These are phyloP conservation scores for Sitobion miscanthi DNA, from an alignment of 1,140 invertebrate species.

Conservation along the genomic window DNA sequence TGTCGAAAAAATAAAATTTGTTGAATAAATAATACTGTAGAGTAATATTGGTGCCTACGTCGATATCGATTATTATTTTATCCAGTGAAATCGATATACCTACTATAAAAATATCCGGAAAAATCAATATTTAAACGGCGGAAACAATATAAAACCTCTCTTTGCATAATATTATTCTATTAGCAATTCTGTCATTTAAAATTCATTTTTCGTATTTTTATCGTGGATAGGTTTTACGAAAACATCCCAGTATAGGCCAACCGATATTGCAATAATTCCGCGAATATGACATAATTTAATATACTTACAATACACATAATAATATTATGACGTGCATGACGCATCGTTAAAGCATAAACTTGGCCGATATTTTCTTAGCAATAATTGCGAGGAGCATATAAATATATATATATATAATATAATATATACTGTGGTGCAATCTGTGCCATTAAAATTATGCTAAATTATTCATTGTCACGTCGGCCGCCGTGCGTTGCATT, in stretches of 20 bases:
- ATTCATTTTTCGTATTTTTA: neutral
- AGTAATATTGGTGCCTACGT: too few relatives aligned
- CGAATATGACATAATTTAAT: neutral
- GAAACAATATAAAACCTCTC: neutral
- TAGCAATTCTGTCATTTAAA: neutral
- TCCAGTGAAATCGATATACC: neutral
- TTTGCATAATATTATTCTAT: neutral
- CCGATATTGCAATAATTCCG: neutral
- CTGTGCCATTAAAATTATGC: constrained; percentile 21
- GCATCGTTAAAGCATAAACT: constrained; percentile 1
- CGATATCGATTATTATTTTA: neutral
- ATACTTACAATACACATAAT: neutral
- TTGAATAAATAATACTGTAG: neutral
- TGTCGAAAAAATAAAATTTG: neutral
- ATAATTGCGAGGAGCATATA: neutral
- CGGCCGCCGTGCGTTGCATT: constrained; percentile 29
- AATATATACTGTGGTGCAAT: neutral
- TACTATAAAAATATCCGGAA: neutral
- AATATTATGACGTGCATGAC: neutral
- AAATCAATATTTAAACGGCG: neutral
- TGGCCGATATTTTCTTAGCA: constrained; percentile 2
- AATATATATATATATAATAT: neutral
- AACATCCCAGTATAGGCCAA: neutral
- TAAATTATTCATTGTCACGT: constrained; percentile 40
- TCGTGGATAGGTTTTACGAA: neutral